Percentiles rank a stretch among this genome's conserved stretches.
Evolutionary conservation across 2,888 invertebrate species (phyloP).

Genomic region (Chrysomela aeneicollis): DNA sequence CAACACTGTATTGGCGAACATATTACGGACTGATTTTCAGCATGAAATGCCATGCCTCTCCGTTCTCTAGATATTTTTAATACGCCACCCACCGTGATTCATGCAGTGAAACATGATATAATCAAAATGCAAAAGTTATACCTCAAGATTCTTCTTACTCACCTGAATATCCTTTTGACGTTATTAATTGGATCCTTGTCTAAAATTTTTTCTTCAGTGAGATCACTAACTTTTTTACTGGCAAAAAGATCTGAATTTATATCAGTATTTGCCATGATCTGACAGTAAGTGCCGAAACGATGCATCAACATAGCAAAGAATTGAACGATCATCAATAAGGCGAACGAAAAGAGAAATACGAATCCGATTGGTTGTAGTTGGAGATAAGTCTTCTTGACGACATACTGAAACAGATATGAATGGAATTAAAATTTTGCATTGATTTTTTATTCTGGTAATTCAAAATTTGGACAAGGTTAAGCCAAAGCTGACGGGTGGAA

Average conservation of each 20-base stretch:
- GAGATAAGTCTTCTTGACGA: constrained; percentile 67
- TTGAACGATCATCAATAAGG: constrained; percentile 73
- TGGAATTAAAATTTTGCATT: not conserved
- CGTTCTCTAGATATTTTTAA: no score
- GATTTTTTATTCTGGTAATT: no score
- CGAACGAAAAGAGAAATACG: constrained; percentile 78
- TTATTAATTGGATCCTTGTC: constrained; percentile 91
- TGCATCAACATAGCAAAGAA: constrained; percentile 79
- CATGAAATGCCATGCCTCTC: no score
- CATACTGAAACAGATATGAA: constrained; percentile 57
- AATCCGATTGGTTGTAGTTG: constrained; percentile 78
- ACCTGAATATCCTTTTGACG: constrained; percentile 80
- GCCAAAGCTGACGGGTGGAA: no score
- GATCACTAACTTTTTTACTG: constrained; percentile 71
- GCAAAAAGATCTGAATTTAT: constrained; percentile 48
- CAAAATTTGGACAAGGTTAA: no score
- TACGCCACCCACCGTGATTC: no score
- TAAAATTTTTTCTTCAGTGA: constrained; percentile 83
- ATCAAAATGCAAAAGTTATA: no score
- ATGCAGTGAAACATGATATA: no score
- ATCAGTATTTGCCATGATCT: constrained; percentile 76
- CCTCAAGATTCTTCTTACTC: not conserved
- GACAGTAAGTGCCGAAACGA: constrained; percentile 77
- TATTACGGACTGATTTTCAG: no score
- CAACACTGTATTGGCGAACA: no score